Percentiles rank a stretch among this genome's conserved stretches.
Conservation (phyloP, 2,888 invertebrate genomes). For the Operophtera brumata region DNA sequence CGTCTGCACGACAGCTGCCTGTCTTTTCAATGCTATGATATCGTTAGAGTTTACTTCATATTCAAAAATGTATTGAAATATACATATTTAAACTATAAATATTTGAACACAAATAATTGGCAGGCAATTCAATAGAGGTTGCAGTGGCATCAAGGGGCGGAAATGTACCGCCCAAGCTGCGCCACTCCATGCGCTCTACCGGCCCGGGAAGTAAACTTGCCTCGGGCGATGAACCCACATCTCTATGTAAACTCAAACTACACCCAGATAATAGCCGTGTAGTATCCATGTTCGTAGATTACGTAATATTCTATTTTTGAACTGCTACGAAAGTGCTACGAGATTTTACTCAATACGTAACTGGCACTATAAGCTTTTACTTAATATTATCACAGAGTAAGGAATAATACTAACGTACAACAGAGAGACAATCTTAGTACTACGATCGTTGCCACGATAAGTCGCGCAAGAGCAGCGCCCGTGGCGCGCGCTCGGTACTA, state of each 20-base stretch:
- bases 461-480: too few relatives aligned
- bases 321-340: background rate
- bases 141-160: slow-evolving; percentile 7
- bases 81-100: background rate
- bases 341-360: background rate
- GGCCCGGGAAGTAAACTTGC: slow-evolving; percentile 8
- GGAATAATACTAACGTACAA: too few relatives aligned
- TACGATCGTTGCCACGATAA: too few relatives aligned
- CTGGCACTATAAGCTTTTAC: too few relatives aligned
- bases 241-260: background rate
- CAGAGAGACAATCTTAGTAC: too few relatives aligned
- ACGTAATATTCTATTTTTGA: too few relatives aligned
- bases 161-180: slow-evolving; percentile 14
- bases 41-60: too few relatives aligned
- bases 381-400: too few relatives aligned
- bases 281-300: background rate
- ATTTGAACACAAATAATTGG: background rate
- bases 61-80: too few relatives aligned
- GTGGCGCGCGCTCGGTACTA: too few relatives aligned
- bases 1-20: too few relatives aligned
- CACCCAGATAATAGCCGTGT: background rate
- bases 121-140: background rate
- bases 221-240: slow-evolving; percentile 8
- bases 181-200: slow-evolving; percentile 4
- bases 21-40: too few relatives aligned